Evolutionary conservation across 2,888 invertebrate genomes (phyloP), one percentile per base, ranked within the genome.

Genomic region (Ormyrus rosae): DNA sequence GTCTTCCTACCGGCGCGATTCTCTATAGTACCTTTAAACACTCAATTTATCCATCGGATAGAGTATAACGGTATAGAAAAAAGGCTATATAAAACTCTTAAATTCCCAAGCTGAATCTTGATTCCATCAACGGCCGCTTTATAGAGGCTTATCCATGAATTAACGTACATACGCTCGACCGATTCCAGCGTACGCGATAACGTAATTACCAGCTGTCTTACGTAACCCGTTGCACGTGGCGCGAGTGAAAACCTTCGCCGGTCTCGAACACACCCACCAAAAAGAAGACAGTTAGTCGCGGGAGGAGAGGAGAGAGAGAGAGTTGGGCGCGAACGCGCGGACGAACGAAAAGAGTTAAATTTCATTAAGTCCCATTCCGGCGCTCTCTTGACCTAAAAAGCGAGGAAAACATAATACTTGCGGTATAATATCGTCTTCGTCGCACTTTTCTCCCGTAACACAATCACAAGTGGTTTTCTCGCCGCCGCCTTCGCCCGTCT

Each of bases 311-410:
- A 13, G 13, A 13, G 19, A 19, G 51, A 46, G 50, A 51, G 34
- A 45, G 5, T 8, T 50, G 58, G 9, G 34, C 48, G 7, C 13
- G 9, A 72, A 71, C n/a, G 48, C 19, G 50, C 8, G 34, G 56
- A 74, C 11, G 34, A 53, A 55, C 13, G 34, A 50, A 61, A 19
- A 34, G 65, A 60, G 64, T 78, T 67, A 19, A 69, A 74, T 79
- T 79, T 73, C 80, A 70, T 80, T 67, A 11, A 11, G 61, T 10
- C 46, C 63, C 55, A 68, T 58, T 19, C 51, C 13, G 13, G 55
- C 19, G 64, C 50, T 64, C 75, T 70, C 75, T 58, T 78, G 81
- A 81, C 78, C 81, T 61, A 70, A 69, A 81, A 80, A 81, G 64
- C n/a, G 50, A 45, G 55, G 65, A 72, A 81, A 78, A 77, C 46